These are phyloP conservation scores for Psittacula echo DNA, from an alignment of 2,797 vertebrate species.

Conservation along the genomic window DNA sequence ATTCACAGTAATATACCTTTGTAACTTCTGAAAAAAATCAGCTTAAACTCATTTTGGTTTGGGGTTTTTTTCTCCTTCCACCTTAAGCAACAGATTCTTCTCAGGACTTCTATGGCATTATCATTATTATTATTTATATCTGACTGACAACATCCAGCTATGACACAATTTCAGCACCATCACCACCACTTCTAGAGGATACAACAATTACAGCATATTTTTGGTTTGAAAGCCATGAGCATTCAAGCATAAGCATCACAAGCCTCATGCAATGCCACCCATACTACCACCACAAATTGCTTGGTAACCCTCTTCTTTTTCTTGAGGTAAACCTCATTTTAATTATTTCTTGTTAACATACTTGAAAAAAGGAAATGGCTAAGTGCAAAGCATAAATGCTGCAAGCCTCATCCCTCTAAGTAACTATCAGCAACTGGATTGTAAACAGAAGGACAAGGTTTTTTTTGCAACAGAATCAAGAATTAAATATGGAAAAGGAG, in stretches of 20 bases:
- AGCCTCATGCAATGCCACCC: not conserved
- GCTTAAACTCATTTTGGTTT: accelerated
- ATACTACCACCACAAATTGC: not conserved
- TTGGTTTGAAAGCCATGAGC: not conserved
- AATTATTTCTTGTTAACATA: not conserved
- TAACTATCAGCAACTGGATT: not conserved
- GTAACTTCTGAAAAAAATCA: not conserved
- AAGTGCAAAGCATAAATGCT: not conserved
- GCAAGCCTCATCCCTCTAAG: not conserved
- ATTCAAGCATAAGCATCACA: accelerated
- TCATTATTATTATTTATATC: not conserved
- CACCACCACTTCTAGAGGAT: not conserved
- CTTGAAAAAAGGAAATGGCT: not conserved
- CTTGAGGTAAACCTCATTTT: not conserved
- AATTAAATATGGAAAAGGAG: not conserved
- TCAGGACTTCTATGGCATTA: not conserved
- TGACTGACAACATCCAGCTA: not conserved
- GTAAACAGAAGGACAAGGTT: not conserved
- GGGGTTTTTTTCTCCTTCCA: not conserved
- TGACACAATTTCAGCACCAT: not conserved
- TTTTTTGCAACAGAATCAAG: not conserved
- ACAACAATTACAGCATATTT: accelerated
- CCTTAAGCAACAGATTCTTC: not conserved
- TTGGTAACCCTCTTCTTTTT: not conserved
- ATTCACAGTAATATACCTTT: not conserved